Conservation (phyloP, 1,140 invertebrate species). For the Drosophila bifasciata region DNA sequence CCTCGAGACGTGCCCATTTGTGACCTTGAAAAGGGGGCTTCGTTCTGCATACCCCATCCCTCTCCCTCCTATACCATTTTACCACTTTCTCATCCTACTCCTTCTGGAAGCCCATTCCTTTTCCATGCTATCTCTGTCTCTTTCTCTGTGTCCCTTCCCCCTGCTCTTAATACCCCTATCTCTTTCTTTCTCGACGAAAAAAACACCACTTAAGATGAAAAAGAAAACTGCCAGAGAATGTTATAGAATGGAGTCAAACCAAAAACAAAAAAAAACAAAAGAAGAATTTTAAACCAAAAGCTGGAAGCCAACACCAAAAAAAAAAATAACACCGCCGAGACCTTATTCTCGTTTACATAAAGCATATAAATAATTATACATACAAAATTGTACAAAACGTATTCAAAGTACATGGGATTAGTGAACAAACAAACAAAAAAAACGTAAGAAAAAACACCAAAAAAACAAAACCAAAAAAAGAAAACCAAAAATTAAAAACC, state of each 20-base stretch:
- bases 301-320: constrained; percentile 34
- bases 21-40: not conserved
- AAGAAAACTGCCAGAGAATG: constrained; percentile 67
- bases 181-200: constrained; percentile 41
- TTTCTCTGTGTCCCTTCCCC: constrained; percentile 1
- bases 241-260: constrained; percentile 7
- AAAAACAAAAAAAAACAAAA: constrained; percentile 9
- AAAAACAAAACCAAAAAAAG: constrained; percentile 12
- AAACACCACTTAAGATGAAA: constrained; percentile 51
- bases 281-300: constrained; percentile 23
- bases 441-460: no score
- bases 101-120: not conserved
- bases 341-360: constrained; percentile 39
- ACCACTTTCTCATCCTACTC: no score
- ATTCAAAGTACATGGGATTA: constrained; percentile 21
- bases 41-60: not conserved
- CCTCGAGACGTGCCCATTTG: constrained; percentile 57
- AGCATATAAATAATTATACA: constrained; percentile 24
- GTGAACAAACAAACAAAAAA: not conserved
- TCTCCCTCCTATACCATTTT: not conserved
- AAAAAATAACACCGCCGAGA: constrained; percentile 44
- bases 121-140: constrained; percentile 15
- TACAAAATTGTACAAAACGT: constrained; percentile 28
- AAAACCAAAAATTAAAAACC: constrained; percentile 12
- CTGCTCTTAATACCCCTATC: constrained; percentile 3